These are phyloP conservation scores for Acanthoscelides obtectus DNA, from an alignment of 2,888 invertebrate genomes.

Conservation along the genomic window DNA sequence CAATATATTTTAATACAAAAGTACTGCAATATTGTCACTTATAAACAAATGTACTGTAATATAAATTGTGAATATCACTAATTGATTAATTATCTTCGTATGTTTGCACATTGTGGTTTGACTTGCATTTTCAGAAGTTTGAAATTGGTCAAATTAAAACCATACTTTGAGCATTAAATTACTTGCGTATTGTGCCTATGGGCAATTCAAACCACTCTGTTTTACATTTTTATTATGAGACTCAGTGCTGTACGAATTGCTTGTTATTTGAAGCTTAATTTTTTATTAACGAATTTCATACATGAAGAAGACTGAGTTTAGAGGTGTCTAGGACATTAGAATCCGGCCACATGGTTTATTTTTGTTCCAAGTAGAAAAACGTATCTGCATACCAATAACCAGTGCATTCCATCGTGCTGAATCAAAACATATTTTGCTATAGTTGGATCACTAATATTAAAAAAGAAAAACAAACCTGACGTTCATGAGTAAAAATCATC, in stretches of 20 bases:
- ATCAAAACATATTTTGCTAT: too few species aligned
- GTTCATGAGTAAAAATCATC: not conserved
- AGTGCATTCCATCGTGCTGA: too few species aligned
- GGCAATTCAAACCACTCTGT: not conserved
- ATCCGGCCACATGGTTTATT: not conserved
- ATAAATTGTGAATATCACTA: not conserved
- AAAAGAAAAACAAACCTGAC: too few species aligned
- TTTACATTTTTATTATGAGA: not conserved
- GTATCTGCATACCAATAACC: not conserved
- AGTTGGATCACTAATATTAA: too few species aligned
- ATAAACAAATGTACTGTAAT: not conserved
- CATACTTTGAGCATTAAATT: too few species aligned
- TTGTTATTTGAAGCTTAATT: not conserved
- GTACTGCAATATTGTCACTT: not conserved
- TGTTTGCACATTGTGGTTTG: not conserved
- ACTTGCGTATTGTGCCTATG: too few species aligned
- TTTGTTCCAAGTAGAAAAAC: not conserved
- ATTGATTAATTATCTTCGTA: not conserved
- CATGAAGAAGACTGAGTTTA: not conserved
- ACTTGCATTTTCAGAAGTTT: not conserved
- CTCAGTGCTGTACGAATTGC: not conserved
- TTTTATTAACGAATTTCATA: not conserved
- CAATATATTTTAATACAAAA: not conserved
- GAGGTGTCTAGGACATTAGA: not conserved
- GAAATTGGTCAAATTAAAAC: too few species aligned